Percentiles rank a stretch among this genome's conserved stretches.
These are phyloP conservation scores for Erpornis zantholeuca DNA, from an alignment of 2,113 vertebrate species.

Conservation along the genomic window DNA sequence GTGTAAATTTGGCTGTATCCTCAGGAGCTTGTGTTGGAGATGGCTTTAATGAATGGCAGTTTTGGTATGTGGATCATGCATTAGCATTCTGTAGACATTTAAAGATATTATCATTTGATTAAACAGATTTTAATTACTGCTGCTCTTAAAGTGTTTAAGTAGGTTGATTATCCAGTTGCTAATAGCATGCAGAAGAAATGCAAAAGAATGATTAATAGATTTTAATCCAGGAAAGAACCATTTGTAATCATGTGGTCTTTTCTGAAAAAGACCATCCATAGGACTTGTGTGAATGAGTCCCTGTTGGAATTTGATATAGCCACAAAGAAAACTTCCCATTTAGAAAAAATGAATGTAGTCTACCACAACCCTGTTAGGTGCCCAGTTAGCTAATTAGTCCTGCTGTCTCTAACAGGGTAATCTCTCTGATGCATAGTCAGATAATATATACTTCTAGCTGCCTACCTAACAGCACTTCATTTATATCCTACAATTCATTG, in stretches of 20 bases:
- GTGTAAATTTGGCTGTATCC: not conserved
- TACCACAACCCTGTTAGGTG: not conserved
- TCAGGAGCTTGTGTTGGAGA: not conserved
- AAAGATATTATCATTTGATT: not conserved
- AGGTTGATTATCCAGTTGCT: not conserved
- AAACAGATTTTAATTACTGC: not conserved
- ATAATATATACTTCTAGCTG: not conserved
- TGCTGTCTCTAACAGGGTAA: not conserved
- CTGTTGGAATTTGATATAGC: not conserved
- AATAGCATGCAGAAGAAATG: not conserved
- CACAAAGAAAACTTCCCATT: not conserved
- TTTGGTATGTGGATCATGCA: not conserved
- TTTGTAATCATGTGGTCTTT: not conserved
- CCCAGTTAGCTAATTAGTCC: not conserved
- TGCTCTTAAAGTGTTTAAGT: not conserved
- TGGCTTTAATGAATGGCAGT: not conserved
- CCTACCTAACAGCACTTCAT: not conserved
- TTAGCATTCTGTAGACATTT: not conserved
- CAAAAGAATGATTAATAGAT: not conserved
- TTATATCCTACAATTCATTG: not conserved
- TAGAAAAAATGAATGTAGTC: not conserved
- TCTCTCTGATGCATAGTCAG: not conserved
- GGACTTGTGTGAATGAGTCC: not conserved
- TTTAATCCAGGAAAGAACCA: not conserved
- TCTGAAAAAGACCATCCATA: not conserved